Base-by-base conservation (phyloP, 2,888 invertebrate genomes). In the Eremobia ochroleuca region DNA sequence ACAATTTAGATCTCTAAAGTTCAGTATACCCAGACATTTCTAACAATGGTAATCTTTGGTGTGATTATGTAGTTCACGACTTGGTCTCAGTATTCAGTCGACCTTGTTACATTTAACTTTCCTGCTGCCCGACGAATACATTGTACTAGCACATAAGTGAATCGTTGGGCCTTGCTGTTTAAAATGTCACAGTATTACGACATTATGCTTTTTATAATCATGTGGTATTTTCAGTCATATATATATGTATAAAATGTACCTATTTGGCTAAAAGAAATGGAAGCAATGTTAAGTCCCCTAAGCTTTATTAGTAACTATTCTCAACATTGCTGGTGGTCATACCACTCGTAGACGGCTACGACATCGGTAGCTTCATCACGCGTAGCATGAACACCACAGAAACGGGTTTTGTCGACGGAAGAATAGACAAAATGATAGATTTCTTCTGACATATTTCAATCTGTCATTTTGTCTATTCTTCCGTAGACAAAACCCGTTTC, bases 91-190 rank as follows among this genome's bases (percentile, higher is more conserved):
- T 71, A 34, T 43, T 76, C 28, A 59, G 40, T 43, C 78, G 90
- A 86, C 92, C 93, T 93, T 91, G 90, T 87, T 90, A 85, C 77
- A 79, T 77, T 81, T 76, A 83, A 91, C 91, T 93, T 91, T 93
- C 89, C 85, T 89, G 87, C 85, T 89, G 87, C 81, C 31, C 21
- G 8, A 58, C 25, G 28, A 59, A 74, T 59, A 37, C 28, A 58
- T 46, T 74, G 73, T 73, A 67, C 34, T 34, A 46, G 34, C 67
- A 46, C 40, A 31, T 66, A 28, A 18, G 11, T 49, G 62, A 52
- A 49, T 59, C 66, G 58, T 59, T 61, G 83, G 73, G 82, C 85
- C 85, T 90, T 87, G 88, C 88, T 82, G 88, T 88, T 82, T 85
- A 81, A 87, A 85, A 68, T 81, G 78, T 74, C 82, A 75, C 28